Base-by-base conservation (phyloP, 2,888 invertebrate species). In the Melanostoma scalare region DNA sequence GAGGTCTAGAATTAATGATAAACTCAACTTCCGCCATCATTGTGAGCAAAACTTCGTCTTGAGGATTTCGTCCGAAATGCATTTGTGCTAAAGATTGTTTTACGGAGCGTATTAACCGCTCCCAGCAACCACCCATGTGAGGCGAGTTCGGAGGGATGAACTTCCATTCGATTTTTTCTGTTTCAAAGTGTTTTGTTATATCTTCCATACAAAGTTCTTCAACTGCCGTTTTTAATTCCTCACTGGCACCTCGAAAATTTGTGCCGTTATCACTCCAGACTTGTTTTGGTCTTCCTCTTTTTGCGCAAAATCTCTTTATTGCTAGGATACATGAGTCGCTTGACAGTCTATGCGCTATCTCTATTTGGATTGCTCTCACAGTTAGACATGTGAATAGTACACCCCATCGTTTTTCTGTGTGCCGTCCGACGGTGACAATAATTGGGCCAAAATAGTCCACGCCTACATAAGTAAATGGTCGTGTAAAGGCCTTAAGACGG, bases 361-460 rank as follows among this genome's bases (percentile, higher is more conserved):
- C 20, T 20, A 20, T 20, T 20, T 20, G 1, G 20, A 20, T 20
- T 20, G 20, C 20, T 20, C 20, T 20, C 20, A 20, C 20, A 20
- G 20, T 20, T 20, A 77, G 30, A 38, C 81, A 81, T 0, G 81
- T 81, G 46, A 76, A 71, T 3, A 76, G 46, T 0, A 63, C 67
- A 9, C 72, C 81, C 8, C 36, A 68, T 58, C 65, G 42, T 30
- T 74, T 74, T 74, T 65, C 56, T 10, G 4, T 9, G 20, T 40
- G 44, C 31, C 74, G 36, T 10, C 63, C 81, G 0, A 71, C n/a
- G 4, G 74, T 67, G 1, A 77, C 76, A 1, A 76, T 4, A n/a
- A 81, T 69, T 3, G 74, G 73, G 3, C 69, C 76, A n/a, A 80
- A 85, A 30, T 69, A 80, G 33, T 73, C 77, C 0, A 81, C 38